Percentiles rank a stretch among this genome's conserved stretches.
Evolutionary conservation across 2,888 invertebrate genomes (phyloP).

Genomic region (Drosophila demipolita): DNA sequence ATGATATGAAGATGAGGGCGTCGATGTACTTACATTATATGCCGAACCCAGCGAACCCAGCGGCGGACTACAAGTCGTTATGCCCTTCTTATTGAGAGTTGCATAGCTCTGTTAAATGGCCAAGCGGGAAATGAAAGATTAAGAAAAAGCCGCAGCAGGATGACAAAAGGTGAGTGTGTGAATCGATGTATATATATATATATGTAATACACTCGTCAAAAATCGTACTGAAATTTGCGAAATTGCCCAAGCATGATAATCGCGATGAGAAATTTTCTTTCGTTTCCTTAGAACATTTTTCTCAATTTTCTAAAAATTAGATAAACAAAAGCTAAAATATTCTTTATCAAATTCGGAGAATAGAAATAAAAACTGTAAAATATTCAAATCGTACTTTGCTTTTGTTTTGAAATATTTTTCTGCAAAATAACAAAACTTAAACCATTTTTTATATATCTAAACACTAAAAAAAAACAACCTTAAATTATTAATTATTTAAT

Average conservation of each 20-base stretch:
- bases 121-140: neutral
- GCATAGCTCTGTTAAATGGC: conserved; percentile 88
- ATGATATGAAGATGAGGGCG: conserved; percentile 82
- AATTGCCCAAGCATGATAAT: neutral
- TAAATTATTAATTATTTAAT: no score
- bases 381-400: no score
- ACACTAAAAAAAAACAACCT: neutral
- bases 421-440: neutral
- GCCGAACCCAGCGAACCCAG: conserved; percentile 68
- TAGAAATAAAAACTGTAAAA: no score
- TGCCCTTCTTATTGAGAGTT: conserved; percentile 90
- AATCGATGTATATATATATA: neutral
- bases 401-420: neutral
- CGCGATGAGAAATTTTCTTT: neutral
- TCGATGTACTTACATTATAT: conserved; percentile 77
- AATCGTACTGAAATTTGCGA: neutral
- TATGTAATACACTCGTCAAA: neutral
- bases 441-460: neutral
- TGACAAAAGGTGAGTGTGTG: conserved; percentile 13
- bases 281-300: neutral
- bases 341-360: no score
- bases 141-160: conserved; percentile 1
- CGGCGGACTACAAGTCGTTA: conserved; percentile 85
- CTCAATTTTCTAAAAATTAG: neutral
- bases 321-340: no score